Evolutionary conservation across 2,113 vertebrate genomes (phyloP).

Genomic region (Peromyscus maniculatus): DNA sequence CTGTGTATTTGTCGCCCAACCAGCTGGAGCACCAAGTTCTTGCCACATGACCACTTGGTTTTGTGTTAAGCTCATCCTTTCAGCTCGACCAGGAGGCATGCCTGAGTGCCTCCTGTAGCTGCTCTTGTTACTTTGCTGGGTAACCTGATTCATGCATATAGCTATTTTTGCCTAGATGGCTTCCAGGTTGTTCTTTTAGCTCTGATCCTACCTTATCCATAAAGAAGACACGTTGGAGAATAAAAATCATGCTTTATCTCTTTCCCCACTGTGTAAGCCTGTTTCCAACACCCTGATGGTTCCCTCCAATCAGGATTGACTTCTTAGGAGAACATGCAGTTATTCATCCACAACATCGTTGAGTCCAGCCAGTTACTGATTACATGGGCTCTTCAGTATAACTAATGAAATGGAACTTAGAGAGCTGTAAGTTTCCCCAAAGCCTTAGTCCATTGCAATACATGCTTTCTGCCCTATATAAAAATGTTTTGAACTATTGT

Average conservation of each 20-base stretch:
- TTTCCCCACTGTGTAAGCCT: background rate
- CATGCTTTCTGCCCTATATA: background rate
- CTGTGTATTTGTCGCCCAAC: background rate
- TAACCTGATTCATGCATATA: background rate
- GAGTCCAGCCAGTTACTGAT: background rate
- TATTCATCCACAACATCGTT: background rate
- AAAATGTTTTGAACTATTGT: background rate
- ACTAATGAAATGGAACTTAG: slow-evolving; percentile 16
- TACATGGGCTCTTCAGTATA: background rate
- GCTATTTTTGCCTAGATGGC: background rate
- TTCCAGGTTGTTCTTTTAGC: slow-evolving; percentile 45
- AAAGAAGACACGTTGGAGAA: background rate
- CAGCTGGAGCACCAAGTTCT: background rate
- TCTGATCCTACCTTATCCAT: background rate
- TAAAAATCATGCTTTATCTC: background rate
- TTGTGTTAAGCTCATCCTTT: background rate
- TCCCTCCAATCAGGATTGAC: background rate
- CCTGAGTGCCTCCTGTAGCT: background rate
- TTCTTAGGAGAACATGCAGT: background rate
- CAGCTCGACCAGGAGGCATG: background rate
- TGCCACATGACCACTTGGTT: background rate
- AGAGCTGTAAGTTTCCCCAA: background rate
- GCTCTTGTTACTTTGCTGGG: background rate
- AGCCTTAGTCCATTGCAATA: background rate
- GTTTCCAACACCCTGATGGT: background rate